These are phyloP conservation scores for Cepaea hortensis DNA, from an alignment of 2,888 invertebrate species.

Conservation along the genomic window DNA sequence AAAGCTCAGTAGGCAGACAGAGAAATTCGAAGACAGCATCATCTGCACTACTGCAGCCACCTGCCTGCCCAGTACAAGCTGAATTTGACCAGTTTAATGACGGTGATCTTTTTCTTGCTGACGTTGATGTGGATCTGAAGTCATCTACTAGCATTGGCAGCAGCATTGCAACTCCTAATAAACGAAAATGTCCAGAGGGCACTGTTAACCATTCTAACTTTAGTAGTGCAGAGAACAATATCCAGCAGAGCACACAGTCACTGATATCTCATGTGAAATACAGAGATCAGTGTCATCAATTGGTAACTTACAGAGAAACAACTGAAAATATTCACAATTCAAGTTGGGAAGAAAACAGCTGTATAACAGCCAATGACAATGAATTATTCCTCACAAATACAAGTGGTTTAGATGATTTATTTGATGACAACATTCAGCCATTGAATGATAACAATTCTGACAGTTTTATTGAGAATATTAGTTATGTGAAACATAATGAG, in stretches of 20 bases:
- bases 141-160: background rate
- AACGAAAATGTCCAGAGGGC: background rate
- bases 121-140: constrained; percentile 8
- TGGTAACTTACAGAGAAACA: background rate
- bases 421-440: constrained; percentile 1
- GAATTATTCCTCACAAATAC: background rate
- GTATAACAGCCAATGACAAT: background rate
- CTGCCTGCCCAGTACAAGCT: background rate
- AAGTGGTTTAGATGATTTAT: background rate
- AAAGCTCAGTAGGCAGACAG: background rate
- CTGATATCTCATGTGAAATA: background rate
- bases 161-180: background rate
- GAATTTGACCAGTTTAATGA: constrained; percentile 36
- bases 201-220: background rate
- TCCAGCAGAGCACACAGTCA: background rate
- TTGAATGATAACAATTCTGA: background rate
- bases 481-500: background rate
- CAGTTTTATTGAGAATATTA: background rate
- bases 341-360: background rate
- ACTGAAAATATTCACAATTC: background rate
- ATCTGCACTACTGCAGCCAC: background rate
- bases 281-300: background rate
- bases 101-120: constrained; percentile 38
- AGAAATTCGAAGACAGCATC: too few species aligned
- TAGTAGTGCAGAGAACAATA: background rate